A percentile compares a stretch with the other conserved stretches of the same genome.
Evolutionary conservation across 2,797 vertebrate genomes (phyloP).

Genomic region (Selene dorsalis): DNA sequence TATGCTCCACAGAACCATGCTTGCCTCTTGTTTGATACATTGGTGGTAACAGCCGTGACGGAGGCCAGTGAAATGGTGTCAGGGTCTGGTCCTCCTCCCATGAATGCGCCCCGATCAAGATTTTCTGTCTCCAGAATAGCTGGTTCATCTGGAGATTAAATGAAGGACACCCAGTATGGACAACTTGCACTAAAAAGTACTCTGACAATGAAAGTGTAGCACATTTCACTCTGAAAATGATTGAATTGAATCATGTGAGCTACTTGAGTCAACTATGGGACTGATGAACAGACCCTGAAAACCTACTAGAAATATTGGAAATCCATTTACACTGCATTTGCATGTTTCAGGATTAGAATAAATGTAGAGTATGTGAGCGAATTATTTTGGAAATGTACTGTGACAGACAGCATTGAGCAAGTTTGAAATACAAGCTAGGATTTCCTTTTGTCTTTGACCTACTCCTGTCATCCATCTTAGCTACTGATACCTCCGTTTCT

Average conservation of each 20-base stretch:
- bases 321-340: neutral
- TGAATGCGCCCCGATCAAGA: conserved; percentile 85
- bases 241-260: neutral
- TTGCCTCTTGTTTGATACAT: conserved; percentile 97
- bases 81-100: conserved; percentile 85
- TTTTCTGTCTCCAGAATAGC: conserved; percentile 94
- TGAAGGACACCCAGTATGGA: neutral
- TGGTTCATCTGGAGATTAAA: conserved; percentile 87
- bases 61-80: conserved; percentile 95
- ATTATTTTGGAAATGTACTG: neutral
- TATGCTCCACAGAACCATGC: neutral
- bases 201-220: neutral
- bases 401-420: neutral
- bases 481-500: conserved; percentile 83
- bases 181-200: neutral
- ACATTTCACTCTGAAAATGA: neutral
- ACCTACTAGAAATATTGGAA: neutral
- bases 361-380: neutral
- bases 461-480: conserved; percentile 23
- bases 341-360: neutral
- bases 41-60: conserved; percentile 95
- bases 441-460: conserved; percentile 29
- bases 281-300: neutral
- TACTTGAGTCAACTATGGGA: neutral
- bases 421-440: conserved; percentile 23